A percentile compares a stretch with the other conserved stretches of the same genome.
Conservation (phyloP, 2,888 invertebrate genomes). For the Mesopsocus fuscifrons region DNA sequence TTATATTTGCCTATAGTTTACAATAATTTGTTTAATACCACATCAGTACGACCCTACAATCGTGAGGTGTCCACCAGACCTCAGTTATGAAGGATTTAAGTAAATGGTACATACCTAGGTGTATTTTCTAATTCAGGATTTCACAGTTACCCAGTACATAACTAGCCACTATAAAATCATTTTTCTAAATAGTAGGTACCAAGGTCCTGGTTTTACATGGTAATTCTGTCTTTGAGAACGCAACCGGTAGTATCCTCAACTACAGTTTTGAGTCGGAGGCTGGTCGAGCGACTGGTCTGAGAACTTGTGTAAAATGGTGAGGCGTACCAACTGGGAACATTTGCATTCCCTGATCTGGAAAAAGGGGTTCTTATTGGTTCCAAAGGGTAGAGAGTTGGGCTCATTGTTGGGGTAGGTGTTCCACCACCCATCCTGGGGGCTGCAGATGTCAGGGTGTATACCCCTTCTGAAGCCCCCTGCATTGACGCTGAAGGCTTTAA, state of each 20-base stretch:
- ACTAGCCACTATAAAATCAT: no score
- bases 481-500: not conserved
- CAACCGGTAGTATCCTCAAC: no score
- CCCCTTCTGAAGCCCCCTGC: not conserved
- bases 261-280: not conserved
- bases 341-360: not conserved
- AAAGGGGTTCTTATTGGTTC: not conserved
- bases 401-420: not conserved
- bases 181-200: no score
- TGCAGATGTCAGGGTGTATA: not conserved
- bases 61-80: no score
- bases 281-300: not conserved
- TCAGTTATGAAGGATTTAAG: no score
- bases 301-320: not conserved
- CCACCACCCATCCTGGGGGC: not conserved
- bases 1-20: no score
- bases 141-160: no score
- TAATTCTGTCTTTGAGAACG: not conserved
- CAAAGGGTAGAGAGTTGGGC: not conserved
- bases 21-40: no score
- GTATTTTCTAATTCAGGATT: no score
- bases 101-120: no score
- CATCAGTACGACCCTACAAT: no score
- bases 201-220: not conserved
- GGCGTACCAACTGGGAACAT: not conserved